Conservation (phyloP, 2,113 vertebrate genomes). For the Monarcha castaneiventris region DNA sequence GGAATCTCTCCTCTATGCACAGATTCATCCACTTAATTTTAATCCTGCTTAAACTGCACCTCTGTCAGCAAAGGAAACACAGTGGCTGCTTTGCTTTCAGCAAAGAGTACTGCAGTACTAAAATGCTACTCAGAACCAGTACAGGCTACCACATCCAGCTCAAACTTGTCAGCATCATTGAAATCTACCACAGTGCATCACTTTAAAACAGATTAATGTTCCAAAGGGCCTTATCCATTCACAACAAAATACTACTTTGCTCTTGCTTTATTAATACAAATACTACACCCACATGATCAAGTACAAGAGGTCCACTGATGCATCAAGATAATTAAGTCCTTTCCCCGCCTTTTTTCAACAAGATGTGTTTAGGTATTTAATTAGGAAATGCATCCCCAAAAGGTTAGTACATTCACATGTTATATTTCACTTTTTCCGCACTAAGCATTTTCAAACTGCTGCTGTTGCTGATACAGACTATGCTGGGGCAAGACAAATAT, state of each 20-base stretch:
- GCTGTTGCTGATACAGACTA: constrained; percentile 46
- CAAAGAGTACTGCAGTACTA: neutral
- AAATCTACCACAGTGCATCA: neutral
- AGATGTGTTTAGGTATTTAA: constrained; percentile 62
- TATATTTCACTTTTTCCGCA: constrained; percentile 67
- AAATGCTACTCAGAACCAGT: neutral
- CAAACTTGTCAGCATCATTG: constrained; percentile 12
- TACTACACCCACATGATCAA: constrained; percentile 1
- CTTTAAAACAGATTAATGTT: constrained; percentile 8
- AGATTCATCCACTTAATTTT: neutral
- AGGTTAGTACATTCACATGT: constrained; percentile 58
- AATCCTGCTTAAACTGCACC: neutral
- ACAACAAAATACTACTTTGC: constrained; percentile 27
- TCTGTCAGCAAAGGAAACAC: neutral
- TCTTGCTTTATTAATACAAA: constrained; percentile 37
- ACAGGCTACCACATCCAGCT: neutral
- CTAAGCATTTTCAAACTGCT: constrained; percentile 72
- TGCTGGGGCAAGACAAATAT: constrained; percentile 46
- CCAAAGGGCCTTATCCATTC: neutral
- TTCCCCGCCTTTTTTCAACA: neutral
- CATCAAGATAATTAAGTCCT: constrained; percentile 44
- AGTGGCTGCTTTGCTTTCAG: neutral
- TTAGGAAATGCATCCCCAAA: constrained; percentile 68
- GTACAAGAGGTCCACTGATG: constrained; percentile 1
- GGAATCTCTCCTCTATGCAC: neutral